Conservation (phyloP, 2,113 vertebrate genomes). For the Megaceryle torquata region DNA sequence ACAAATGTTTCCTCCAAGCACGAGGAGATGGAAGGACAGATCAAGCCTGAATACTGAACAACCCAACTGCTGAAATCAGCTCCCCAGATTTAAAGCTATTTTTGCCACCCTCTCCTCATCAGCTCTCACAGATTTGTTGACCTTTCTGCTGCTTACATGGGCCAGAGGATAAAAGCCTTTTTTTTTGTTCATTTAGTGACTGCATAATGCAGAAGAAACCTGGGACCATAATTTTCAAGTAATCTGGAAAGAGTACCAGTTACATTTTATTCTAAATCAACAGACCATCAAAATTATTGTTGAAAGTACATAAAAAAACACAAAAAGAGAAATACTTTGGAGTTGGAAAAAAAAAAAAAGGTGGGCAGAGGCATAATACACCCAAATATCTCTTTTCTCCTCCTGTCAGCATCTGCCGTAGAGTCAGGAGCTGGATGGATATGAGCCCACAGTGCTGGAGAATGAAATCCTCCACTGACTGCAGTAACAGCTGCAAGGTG, state of each 20-base stretch:
- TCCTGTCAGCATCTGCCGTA: background rate
- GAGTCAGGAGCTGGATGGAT: background rate
- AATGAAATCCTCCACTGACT: background rate
- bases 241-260: background rate
- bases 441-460: background rate
- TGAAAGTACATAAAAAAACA: background rate
- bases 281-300: background rate
- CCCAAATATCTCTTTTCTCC: background rate
- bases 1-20: background rate
- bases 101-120: background rate
- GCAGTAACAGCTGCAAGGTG: background rate
- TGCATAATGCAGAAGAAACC: background rate
- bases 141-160: background rate
- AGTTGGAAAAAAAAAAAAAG: background rate
- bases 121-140: background rate
- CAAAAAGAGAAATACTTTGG: background rate
- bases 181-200: background rate
- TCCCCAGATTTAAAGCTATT: background rate
- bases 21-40: background rate
- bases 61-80: background rate
- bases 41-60: background rate
- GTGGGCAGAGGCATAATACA: background rate
- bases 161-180: background rate
- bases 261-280: background rate
- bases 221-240: background rate